phyloP scores from a whole-genome alignment of 2,797 vertebrate species.

The Paguma larvata region DNA sequence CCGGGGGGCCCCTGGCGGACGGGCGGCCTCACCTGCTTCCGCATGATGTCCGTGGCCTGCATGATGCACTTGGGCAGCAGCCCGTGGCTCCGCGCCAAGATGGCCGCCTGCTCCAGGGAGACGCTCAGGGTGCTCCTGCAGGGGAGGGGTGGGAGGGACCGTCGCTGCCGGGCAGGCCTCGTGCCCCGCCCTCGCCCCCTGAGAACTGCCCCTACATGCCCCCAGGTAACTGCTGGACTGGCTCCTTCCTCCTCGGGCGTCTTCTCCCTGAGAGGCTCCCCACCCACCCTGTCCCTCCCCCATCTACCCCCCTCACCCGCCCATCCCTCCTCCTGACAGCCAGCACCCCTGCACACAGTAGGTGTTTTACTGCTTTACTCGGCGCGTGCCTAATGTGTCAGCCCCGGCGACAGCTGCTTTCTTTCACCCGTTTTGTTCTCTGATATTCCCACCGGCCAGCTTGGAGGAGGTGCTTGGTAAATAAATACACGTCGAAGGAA shows the following conservation, averaged over 20 bases:
- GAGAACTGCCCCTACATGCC: not conserved
- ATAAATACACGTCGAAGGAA: not conserved
- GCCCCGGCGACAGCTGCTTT: fast-evolving
- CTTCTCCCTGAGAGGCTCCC: not conserved
- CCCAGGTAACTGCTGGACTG: not conserved
- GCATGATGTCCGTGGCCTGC: constrained; percentile 99
- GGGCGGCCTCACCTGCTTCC: constrained; percentile 94
- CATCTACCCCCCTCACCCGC: not conserved
- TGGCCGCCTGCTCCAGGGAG: constrained; percentile 97
- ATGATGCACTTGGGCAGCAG: constrained; percentile 97
- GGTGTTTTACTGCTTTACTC: fast-evolving
- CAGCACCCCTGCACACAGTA: fast-evolving
- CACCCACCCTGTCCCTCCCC: not conserved
- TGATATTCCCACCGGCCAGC: not conserved
- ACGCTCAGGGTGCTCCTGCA: constrained; percentile 95
- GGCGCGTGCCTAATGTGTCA: fast-evolving
- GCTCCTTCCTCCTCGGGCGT: not conserved
- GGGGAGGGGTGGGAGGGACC: fast-evolving
- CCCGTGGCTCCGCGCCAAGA: constrained; percentile 96
- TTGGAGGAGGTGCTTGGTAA: fast-evolving
- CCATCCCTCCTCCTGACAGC: not conserved
- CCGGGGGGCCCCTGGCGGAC: no score
- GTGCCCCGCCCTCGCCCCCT: not conserved
- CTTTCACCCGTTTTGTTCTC: not conserved
- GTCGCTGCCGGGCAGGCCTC: not conserved